Evolutionary conservation across 1,140 invertebrate genomes (phyloP).

Genomic region (Calephelis nemesis): DNA sequence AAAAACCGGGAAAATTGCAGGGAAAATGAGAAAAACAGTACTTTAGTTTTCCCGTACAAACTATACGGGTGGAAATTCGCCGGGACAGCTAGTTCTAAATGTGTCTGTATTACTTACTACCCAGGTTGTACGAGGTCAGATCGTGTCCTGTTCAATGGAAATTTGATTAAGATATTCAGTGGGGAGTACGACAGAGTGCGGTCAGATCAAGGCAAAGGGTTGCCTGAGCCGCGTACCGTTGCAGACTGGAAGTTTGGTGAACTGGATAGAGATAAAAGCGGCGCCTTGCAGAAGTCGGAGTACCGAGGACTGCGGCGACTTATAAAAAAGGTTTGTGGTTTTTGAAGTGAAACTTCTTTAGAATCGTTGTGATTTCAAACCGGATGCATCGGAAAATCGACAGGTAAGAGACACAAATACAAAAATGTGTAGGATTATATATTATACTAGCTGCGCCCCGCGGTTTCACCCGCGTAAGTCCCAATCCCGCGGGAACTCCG

Average conservation of each 20-base stretch:
- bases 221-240: slow-evolving; percentile 70
- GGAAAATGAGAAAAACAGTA: too few relatives aligned
- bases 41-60: too few relatives aligned
- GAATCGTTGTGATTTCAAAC: too few relatives aligned
- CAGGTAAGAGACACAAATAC: too few relatives aligned
- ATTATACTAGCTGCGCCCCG: too few relatives aligned
- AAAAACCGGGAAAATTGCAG: too few relatives aligned
- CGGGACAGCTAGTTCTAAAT: neutral
- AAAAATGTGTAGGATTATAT: too few relatives aligned
- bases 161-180: slow-evolving; percentile 90
- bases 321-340: slow-evolving; percentile 84
- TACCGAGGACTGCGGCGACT: slow-evolving; percentile 88
- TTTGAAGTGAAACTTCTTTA: too few relatives aligned
- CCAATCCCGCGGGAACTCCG: too few relatives aligned
- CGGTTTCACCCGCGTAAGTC: too few relatives aligned
- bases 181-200: slow-evolving; percentile 84
- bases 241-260: slow-evolving; percentile 93
- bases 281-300: slow-evolving; percentile 87
- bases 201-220: slow-evolving; percentile 33
- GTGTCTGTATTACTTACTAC: slow-evolving; percentile 1
- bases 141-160: slow-evolving; percentile 88
- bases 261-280: slow-evolving; percentile 89
- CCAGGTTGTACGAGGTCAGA: slow-evolving; percentile 85
- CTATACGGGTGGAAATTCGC: too few relatives aligned
- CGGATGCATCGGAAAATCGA: too few relatives aligned